Conservation (phyloP, 2,113 vertebrate species). For the Grantiella picta region DNA sequence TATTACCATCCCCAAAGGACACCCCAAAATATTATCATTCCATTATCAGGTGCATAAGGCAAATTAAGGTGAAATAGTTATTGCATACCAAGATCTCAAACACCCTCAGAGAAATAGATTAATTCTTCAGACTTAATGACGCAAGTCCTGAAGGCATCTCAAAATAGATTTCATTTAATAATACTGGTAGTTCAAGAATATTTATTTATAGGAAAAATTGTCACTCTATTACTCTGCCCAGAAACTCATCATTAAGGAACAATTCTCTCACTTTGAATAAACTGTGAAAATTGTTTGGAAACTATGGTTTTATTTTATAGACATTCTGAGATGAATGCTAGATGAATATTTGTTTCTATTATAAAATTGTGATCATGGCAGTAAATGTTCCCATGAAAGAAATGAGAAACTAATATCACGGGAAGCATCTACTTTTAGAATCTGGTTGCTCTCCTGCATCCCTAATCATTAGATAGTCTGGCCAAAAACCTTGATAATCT, state of each 20-base stretch:
- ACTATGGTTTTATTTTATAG: not conserved
- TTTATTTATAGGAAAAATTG: not conserved
- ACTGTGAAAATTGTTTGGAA: not conserved
- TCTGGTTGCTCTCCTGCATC: not conserved
- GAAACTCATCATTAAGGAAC: not conserved
- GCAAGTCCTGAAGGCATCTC: not conserved
- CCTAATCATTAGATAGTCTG: not conserved
- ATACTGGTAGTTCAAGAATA: not conserved
- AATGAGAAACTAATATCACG: not conserved
- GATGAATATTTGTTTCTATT: not conserved
- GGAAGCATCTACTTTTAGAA: not conserved
- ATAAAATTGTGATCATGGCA: not conserved
- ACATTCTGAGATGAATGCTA: not conserved
- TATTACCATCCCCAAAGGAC: not conserved
- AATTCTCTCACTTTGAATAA: conserved; percentile 12
- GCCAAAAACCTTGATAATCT: not conserved
- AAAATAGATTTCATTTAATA: not conserved
- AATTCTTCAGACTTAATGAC: not conserved
- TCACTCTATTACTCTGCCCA: not conserved
- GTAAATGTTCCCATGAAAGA: not conserved
- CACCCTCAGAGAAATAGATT: not conserved
- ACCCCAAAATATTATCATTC: not conserved
- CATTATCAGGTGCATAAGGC: not conserved
- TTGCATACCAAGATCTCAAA: not conserved
- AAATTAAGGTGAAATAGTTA: not conserved